Evolutionary conservation across 2,113 vertebrate species (phyloP), one percentile per base, ranked within the genome.

Genomic region (Plestiodon gilberti): DNA sequence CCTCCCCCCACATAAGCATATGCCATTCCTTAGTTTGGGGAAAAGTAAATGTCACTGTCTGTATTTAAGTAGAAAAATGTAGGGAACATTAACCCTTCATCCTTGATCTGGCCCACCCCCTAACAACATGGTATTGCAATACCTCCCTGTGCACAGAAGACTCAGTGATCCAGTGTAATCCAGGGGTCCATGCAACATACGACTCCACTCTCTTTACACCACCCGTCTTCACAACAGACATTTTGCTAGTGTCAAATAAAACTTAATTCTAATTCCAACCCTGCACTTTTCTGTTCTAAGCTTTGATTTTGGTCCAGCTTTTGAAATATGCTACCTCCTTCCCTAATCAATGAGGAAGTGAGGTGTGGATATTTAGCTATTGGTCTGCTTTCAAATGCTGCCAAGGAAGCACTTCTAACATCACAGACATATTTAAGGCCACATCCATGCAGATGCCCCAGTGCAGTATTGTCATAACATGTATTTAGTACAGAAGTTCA

Each of bases 401-500:
- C 38, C 9, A 77, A 70, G 25, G 55, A 20, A 70, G 43, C 82
- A 10, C 48, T 64, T 0, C 52, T n/a, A 48, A 1, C 65, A 69
- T 23, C 67, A 55, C 0, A n/a, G 30, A 76, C 40, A 85, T 65
- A 67, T 38, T 38, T 9, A 64, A 76, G 91, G 48, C 81, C 69
- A 83, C 33, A 79, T 11, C 86, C 38, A 55, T 67, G 13, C 81
- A 64, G 1, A 0, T 2, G 3, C 28, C 17, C 28, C 62, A 81
- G 17, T 52, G 20, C 83, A 92, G 55, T 67, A 76, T 33, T 86
- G 70, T 79, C 84, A 78, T 64, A 90, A 67, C 82, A 90, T 20
- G 40, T 69, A 81, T 48, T 57, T 87, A 91, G 25, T 92, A 78
- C 59, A 91, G 86, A 90, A 93, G 91, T 79, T 55, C 7, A 6